Evolutionary conservation across 2,888 invertebrate species (phyloP).

Genomic region (Dione vanillae): DNA sequence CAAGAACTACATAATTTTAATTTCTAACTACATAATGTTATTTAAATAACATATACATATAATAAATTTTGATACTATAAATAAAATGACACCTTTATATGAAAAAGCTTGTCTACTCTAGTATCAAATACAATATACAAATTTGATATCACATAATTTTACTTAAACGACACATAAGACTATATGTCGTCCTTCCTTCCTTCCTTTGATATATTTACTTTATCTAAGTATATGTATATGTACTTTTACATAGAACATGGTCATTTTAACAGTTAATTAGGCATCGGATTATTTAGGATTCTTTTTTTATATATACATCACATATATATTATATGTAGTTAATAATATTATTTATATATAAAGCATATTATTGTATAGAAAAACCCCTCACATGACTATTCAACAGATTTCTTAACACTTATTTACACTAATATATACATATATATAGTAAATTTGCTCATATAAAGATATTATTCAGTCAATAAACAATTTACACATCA

Average conservation of each 20-base stretch:
- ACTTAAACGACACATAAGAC: neutral
- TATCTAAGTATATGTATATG: neutral
- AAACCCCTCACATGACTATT: neutral
- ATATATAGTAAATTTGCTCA: neutral
- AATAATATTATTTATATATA: neutral
- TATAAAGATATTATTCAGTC: neutral
- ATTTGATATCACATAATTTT: neutral
- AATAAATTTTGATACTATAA: no score
- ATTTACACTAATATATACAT: neutral
- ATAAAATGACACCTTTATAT: neutral
- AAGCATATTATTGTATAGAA: neutral
- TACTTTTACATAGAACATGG: neutral
- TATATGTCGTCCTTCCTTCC: neutral
- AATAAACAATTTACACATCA: neutral
- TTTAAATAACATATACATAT: no score
- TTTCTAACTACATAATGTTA: no score
- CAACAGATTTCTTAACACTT: neutral
- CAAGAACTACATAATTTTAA: no score
- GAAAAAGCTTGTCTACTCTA: constrained; percentile 17
- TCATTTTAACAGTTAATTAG: constrained; percentile 15
- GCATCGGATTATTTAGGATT: constrained; percentile 15
- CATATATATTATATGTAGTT: no score
- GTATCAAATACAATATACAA: neutral
- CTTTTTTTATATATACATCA: neutral
- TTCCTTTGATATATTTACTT: neutral